Evolutionary conservation across 2,113 vertebrate species (phyloP).

Genomic region (Oncorhynchus kisutch): DNA sequence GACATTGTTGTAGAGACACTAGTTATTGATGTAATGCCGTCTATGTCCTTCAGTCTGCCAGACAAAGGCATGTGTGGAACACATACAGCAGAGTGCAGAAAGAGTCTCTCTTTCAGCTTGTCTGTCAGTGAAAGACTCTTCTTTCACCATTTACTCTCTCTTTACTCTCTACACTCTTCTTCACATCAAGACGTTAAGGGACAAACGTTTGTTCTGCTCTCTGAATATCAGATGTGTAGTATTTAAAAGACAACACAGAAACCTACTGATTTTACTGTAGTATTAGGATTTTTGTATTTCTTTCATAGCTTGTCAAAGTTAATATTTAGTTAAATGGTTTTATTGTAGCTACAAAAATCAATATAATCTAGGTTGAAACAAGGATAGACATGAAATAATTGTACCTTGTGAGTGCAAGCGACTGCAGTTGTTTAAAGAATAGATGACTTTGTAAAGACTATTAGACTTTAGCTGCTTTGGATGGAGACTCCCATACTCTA

Average conservation of each 20-base stretch:
- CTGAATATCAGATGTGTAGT: slow-evolving; percentile 63
- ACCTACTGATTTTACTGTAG: neutral
- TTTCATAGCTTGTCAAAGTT: neutral
- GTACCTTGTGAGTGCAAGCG: neutral
- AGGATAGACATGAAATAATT: neutral
- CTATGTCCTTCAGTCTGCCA: slow-evolving; percentile 66
- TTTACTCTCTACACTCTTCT: too few species aligned
- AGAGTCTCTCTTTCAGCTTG: slow-evolving; percentile 67
- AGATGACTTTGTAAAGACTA: neutral
- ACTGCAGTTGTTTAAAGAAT: neutral
- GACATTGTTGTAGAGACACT: slow-evolving; percentile 35
- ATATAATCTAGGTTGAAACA: neutral
- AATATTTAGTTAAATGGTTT: neutral
- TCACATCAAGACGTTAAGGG: slow-evolving; percentile 64
- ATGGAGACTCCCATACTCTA: neutral
- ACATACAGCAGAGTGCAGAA: slow-evolving; percentile 52
- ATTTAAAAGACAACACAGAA: slow-evolving; percentile 40
- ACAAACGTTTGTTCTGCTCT: slow-evolving; percentile 38
- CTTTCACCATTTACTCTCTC: slow-evolving; percentile 37
- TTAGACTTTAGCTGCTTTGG: neutral
- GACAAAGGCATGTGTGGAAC: slow-evolving; percentile 35
- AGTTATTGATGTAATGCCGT: slow-evolving; percentile 62
- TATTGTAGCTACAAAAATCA: neutral
- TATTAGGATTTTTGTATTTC: neutral
- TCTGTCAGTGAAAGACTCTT: slow-evolving; percentile 60